Conservation (phyloP, 2,888 invertebrate genomes). For the Chromoteleia sp. region DNA sequence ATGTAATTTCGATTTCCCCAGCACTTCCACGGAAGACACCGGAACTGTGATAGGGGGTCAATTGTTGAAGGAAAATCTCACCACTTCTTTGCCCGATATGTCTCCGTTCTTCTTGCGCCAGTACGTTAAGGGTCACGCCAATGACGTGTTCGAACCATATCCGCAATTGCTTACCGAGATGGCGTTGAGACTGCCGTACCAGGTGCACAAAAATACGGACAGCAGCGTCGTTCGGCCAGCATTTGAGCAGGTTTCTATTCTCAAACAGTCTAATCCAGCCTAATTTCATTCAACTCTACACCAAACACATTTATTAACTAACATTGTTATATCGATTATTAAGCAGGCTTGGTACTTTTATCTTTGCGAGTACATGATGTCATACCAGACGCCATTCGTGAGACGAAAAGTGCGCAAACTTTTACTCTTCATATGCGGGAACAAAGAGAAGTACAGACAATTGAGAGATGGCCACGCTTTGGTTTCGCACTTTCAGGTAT, state of each 20-base stretch:
- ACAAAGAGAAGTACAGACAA: conserved; percentile 97
- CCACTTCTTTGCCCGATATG: conserved; percentile 95
- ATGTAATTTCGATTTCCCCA: too few species aligned
- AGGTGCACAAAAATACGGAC: conserved; percentile 91
- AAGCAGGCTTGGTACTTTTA: conserved; percentile 91
- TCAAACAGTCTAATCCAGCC: conserved; percentile 1
- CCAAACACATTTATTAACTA: conserved; percentile 30
- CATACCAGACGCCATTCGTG: conserved; percentile 94
- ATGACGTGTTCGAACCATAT: conserved; percentile 97
- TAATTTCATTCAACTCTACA: neutral
- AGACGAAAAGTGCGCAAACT: conserved; percentile 96
- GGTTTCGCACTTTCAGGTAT: conserved; percentile 93
- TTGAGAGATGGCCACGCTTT: conserved; percentile 96
- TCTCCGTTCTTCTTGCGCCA: conserved; percentile 97
- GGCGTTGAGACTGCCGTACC: conserved; percentile 96
- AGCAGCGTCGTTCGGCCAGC: conserved; percentile 77
- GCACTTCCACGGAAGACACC: conserved; percentile 82
- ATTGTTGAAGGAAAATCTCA: conserved; percentile 92
- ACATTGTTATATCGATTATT: conserved; percentile 28
- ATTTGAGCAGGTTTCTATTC: conserved; percentile 79
- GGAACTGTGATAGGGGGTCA: conserved; percentile 87
- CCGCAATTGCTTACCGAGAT: conserved; percentile 98
- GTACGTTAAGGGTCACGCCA: conserved; percentile 95
- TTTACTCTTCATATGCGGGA: conserved; percentile 95
- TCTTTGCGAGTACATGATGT: conserved; percentile 98